phyloP scores from a whole-genome alignment of 1,140 invertebrate species.

The Drosophila littoralis region DNA sequence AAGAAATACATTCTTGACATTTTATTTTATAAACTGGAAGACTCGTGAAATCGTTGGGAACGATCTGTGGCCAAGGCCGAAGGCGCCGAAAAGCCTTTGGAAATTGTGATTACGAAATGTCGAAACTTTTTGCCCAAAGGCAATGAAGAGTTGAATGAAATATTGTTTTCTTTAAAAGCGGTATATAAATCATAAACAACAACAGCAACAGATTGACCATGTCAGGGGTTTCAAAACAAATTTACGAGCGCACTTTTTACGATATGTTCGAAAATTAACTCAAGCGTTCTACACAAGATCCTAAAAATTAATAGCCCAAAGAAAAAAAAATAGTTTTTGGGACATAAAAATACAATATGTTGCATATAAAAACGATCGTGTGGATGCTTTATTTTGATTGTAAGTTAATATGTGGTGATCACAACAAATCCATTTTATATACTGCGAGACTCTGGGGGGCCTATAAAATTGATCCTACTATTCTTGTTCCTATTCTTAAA shows the following conservation, averaged over 20 bases:
- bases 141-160: constrained; percentile 40
- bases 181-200: constrained; percentile 68
- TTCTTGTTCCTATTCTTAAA: background rate
- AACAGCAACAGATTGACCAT: constrained; percentile 6
- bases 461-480: too few relatives aligned
- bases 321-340: background rate
- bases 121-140: constrained; percentile 23
- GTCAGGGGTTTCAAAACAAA: constrained; percentile 33
- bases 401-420: background rate
- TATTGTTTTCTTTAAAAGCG: constrained; percentile 35
- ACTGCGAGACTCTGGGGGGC: background rate
- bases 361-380: constrained; percentile 1
- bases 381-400: background rate
- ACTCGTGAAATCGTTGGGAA: constrained; percentile 24
- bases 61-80: constrained; percentile 61
- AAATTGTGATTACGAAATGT: constrained; percentile 37
- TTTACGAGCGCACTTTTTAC: constrained; percentile 64
- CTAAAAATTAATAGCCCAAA: constrained; percentile 28
- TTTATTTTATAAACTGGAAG: constrained; percentile 60
- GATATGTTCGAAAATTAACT: constrained; percentile 50
- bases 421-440: background rate
- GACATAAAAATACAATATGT: background rate
- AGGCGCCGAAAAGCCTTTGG: constrained; percentile 32
- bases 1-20: constrained; percentile 58
- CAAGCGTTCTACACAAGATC: constrained; percentile 24